These are phyloP conservation scores for Ataeniobius toweri DNA, from an alignment of 2,797 vertebrate genomes.

Conservation along the genomic window DNA sequence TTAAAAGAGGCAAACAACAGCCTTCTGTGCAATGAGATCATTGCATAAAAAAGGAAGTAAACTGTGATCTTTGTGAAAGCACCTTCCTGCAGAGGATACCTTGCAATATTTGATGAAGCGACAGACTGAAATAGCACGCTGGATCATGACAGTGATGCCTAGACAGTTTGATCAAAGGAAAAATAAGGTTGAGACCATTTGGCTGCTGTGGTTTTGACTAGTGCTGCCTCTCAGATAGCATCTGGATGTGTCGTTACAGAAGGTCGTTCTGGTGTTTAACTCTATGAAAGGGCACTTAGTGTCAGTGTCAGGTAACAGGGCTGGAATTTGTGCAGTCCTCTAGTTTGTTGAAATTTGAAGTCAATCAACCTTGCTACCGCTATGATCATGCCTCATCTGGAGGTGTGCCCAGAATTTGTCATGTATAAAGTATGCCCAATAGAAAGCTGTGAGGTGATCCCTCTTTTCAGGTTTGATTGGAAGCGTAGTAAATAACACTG, in stretches of 20 bases:
- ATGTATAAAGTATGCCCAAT: constrained; percentile 6
- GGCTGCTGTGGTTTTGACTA: constrained; percentile 68
- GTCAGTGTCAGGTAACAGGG: constrained; percentile 61
- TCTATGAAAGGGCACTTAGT: constrained; percentile 68
- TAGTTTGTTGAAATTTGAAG: constrained; percentile 43
- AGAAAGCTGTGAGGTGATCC: not conserved
- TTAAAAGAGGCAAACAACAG: constrained; percentile 58
- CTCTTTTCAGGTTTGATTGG: constrained; percentile 1
- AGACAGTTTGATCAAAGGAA: constrained; percentile 65
- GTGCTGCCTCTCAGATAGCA: constrained; percentile 66
- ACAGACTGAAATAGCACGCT: constrained; percentile 69
- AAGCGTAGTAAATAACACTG: not conserved
- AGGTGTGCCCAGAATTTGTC: constrained; percentile 9
- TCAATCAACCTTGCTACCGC: constrained; percentile 8
- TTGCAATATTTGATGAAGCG: constrained; percentile 33
- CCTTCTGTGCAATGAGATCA: constrained; percentile 38
- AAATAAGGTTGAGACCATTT: constrained; percentile 64
- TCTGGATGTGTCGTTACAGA: constrained; percentile 61
- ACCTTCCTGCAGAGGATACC: constrained; percentile 36
- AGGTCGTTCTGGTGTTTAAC: constrained; percentile 71
- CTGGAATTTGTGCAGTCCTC: constrained; percentile 36
- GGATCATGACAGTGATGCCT: constrained; percentile 61
- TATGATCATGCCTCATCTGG: not conserved
- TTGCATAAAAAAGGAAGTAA: constrained; percentile 29
- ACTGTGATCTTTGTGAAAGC: constrained; percentile 24